Percentiles rank a stretch among this genome's conserved stretches.
phyloP scores from a whole-genome alignment of 1,140 invertebrate species.

The Mya arenaria region DNA sequence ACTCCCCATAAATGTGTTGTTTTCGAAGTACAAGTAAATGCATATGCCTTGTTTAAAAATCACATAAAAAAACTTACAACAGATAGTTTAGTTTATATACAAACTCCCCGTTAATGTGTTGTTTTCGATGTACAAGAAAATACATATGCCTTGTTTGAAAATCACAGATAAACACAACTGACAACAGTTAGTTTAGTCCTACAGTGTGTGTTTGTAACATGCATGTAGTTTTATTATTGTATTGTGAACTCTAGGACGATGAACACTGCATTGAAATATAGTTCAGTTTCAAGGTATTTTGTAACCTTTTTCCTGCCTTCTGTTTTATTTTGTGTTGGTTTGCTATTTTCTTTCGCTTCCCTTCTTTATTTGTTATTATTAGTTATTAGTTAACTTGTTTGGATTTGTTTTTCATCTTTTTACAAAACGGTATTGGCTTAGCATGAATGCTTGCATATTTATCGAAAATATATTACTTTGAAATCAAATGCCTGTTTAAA shows the following conservation, averaged over 20 bases:
- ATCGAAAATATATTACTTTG: background rate
- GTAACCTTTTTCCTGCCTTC: background rate
- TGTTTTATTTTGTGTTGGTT: background rate
- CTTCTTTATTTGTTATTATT: background rate
- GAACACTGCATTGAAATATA: constrained; percentile 24
- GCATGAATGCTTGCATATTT: background rate
- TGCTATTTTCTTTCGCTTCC: background rate
- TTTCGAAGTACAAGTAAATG: no score
- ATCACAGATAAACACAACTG: no score
- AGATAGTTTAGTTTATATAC: background rate
- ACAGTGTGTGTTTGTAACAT: background rate
- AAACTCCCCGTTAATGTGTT: background rate
- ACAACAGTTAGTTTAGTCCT: background rate
- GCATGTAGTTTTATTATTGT: background rate
- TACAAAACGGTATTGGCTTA: background rate
- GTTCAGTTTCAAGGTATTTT: constrained; percentile 50
- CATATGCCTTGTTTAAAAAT: background rate
- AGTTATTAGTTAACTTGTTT: background rate
- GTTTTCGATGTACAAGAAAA: background rate
- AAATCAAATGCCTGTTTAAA: no score
- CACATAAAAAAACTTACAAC: background rate
- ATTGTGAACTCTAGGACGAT: constrained; percentile 13
- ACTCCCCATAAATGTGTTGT: no score
- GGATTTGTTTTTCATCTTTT: background rate
- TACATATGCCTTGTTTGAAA: no score